Evolutionary conservation across 2,797 vertebrate genomes (phyloP).

Genomic region (Phyllotis vaccarum): DNA sequence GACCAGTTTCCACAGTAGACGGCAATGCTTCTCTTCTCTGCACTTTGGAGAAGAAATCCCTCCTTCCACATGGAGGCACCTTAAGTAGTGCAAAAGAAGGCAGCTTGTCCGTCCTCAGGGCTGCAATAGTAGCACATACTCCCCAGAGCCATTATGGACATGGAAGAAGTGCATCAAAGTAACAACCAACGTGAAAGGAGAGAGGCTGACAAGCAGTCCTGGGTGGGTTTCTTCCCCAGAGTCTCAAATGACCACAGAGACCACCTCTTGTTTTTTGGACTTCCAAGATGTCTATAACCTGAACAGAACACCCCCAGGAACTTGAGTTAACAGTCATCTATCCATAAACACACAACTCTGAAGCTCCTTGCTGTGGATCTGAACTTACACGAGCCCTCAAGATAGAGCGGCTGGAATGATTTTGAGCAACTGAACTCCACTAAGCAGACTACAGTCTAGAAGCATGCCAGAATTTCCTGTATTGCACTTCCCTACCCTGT

Average conservation of each 20-base stretch:
- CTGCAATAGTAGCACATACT: neutral
- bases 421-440: neutral
- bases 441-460: neutral
- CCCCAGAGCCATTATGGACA: neutral
- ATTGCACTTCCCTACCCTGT: neutral
- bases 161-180: neutral
- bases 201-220: neutral
- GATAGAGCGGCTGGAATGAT: neutral
- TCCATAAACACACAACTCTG: neutral
- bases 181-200: neutral
- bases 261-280: neutral
- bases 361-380: neutral
- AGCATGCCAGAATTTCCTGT: neutral
- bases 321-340: neutral
- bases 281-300: neutral
- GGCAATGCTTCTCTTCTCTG: neutral
- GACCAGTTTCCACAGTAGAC: neutral
- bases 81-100: neutral
- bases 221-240: neutral
- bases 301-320: neutral
- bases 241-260: neutral
- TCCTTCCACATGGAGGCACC: neutral
- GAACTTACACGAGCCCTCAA: neutral
- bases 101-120: neutral
- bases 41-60: neutral